Evolutionary conservation across 2,113 vertebrate species (phyloP).

Genomic region (Rhea pennata): DNA sequence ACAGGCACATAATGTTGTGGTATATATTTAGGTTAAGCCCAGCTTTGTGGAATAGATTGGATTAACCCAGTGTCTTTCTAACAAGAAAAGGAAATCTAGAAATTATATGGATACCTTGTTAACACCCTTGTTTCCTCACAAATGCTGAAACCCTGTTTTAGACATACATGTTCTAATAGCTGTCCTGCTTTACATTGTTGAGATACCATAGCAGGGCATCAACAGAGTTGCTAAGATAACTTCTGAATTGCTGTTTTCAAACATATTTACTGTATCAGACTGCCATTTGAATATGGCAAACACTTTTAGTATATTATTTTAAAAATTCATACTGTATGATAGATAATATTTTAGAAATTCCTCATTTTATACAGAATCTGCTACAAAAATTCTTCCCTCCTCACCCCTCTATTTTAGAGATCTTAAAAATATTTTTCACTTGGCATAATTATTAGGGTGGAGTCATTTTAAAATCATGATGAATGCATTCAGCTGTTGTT

Average conservation of each 20-base stretch:
- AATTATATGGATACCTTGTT: not conserved
- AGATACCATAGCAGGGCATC: not conserved
- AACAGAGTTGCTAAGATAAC: not conserved
- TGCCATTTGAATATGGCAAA: not conserved
- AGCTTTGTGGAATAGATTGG: not conserved
- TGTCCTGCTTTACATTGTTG: not conserved
- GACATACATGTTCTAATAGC: not conserved
- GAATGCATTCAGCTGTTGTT: slow-evolving; percentile 21
- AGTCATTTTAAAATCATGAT: slow-evolving; percentile 10
- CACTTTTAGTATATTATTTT: not conserved
- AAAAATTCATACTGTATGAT: not conserved
- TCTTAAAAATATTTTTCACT: slow-evolving; percentile 38
- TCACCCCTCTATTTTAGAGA: not conserved
- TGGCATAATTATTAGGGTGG: slow-evolving; percentile 32
- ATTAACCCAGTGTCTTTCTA: not conserved
- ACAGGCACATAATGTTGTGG: not conserved
- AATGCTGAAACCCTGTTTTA: not conserved
- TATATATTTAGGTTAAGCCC: not conserved
- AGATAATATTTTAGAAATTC: not conserved
- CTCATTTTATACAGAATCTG: not conserved
- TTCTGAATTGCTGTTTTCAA: not conserved
- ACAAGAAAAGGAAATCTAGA: not conserved
- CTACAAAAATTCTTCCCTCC: not conserved
- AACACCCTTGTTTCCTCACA: not conserved
- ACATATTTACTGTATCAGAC: not conserved